Evolutionary conservation across 1,140 invertebrate genomes (phyloP).

Genomic region (Lasioglossum albipes): DNA sequence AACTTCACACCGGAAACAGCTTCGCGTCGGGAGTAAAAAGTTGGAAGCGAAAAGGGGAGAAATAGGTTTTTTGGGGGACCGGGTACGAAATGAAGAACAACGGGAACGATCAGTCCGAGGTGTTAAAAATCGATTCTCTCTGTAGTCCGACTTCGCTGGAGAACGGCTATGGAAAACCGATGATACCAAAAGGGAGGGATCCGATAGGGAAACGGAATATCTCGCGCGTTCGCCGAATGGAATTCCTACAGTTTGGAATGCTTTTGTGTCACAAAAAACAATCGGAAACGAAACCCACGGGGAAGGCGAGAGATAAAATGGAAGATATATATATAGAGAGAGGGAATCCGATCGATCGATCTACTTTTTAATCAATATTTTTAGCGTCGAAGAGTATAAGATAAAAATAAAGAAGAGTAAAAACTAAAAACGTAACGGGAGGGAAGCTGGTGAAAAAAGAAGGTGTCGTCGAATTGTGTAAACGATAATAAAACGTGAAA

Average conservation of each 20-base stretch:
- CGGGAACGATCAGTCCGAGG: neutral
- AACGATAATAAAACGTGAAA: constrained; percentile 63
- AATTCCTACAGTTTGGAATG: constrained; percentile 65
- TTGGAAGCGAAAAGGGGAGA: too few species aligned
- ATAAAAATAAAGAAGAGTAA: constrained; percentile 52
- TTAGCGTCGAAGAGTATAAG: constrained; percentile 69
- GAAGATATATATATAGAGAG: too few species aligned
- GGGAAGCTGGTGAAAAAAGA: neutral
- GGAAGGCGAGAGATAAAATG: too few species aligned
- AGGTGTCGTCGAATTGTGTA: constrained; percentile 71
- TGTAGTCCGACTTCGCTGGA: neutral
- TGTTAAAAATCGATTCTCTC: too few species aligned
- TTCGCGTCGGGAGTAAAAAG: neutral
- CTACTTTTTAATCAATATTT: constrained; percentile 69
- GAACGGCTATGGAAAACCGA: neutral
- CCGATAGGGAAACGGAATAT: constrained; percentile 11
- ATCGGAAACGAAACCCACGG: constrained; percentile 32
- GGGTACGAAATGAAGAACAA: neutral
- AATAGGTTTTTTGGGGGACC: too few species aligned
- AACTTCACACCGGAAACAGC: too few species aligned
- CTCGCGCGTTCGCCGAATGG: constrained; percentile 49
- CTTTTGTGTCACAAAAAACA: constrained; percentile 51
- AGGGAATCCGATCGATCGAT: constrained; percentile 56
- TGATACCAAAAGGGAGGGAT: neutral
- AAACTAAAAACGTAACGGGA: constrained; percentile 71